A percentile compares a stretch with the other conserved stretches of the same genome.
phyloP scores from a whole-genome alignment of 2,113 vertebrate species.

The Pangasianodon gigas region DNA sequence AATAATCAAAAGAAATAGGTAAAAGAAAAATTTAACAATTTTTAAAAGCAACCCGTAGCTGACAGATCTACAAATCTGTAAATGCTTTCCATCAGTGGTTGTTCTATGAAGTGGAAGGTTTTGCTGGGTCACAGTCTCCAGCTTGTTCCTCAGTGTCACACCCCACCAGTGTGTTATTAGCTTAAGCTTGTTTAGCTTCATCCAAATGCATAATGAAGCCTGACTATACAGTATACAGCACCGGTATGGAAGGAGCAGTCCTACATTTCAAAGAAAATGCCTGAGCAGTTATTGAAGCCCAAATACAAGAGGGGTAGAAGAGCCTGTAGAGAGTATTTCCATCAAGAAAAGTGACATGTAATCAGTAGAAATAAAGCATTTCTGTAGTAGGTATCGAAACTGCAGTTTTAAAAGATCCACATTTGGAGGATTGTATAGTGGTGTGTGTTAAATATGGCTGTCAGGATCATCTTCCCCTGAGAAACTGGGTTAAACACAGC shows the following conservation, averaged over 20 bases:
- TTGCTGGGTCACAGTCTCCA: not conserved
- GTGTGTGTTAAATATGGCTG: slow-evolving; percentile 38
- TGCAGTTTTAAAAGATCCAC: not conserved
- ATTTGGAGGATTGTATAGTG: slow-evolving; percentile 26
- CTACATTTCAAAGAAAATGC: slow-evolving; percentile 4
- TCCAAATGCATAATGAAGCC: slow-evolving; percentile 3
- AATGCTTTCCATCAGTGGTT: not conserved
- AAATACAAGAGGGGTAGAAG: not conserved
- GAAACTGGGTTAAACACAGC: slow-evolving; percentile 37
- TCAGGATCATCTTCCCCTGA: slow-evolving; percentile 44
- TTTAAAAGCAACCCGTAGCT: not conserved
- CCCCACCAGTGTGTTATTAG: not conserved
- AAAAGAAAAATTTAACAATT: not conserved
- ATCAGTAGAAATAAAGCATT: slow-evolving; percentile 21
- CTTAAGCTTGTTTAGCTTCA: not conserved
- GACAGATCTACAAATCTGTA: not conserved
- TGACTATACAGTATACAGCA: slow-evolving; percentile 1
- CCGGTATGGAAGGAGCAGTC: not conserved
- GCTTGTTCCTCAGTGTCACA: not conserved
- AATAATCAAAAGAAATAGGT: not conserved
- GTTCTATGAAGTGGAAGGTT: not conserved
- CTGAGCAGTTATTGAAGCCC: slow-evolving; percentile 22
- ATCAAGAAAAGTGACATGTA: slow-evolving; percentile 4
- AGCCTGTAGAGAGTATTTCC: not conserved
- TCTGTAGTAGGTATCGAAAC: slow-evolving; percentile 1